These are phyloP conservation scores for Amniataba percoides DNA, from an alignment of 2,797 vertebrate genomes.

Conservation along the genomic window DNA sequence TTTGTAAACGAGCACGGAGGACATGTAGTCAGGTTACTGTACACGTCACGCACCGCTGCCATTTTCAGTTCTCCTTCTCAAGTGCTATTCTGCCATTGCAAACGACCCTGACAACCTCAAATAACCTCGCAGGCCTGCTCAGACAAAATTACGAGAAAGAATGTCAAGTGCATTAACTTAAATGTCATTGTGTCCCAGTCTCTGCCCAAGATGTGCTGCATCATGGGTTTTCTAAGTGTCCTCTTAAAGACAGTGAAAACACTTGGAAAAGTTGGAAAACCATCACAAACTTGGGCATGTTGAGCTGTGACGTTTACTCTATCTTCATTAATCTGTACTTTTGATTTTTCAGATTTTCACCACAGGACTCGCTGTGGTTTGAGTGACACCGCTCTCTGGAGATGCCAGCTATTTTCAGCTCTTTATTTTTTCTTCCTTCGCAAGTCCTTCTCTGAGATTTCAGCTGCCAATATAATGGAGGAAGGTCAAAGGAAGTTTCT, in stretches of 20 bases:
- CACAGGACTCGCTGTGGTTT: background rate
- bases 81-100: background rate
- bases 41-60: background rate
- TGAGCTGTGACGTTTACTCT: background rate
- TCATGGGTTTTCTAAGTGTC: background rate
- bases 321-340: background rate
- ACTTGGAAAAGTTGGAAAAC: conserved; percentile 9
- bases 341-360: background rate
- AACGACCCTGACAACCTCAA: conserved; percentile 3
- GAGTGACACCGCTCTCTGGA: background rate
- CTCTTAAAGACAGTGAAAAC: background rate
- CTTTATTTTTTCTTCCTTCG: background rate
- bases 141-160: conserved; percentile 18
- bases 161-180: conserved; percentile 9
- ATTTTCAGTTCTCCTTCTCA: background rate
- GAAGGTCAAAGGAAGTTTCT: background rate
- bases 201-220: conserved; percentile 8
- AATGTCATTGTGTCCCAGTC: conserved; percentile 37
- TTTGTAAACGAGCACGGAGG: conserved; percentile 22
- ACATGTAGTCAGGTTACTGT: conserved; percentile 4
- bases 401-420: background rate
- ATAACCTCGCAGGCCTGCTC: background rate
- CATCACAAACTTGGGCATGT: background rate
- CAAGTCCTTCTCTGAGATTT: background rate
- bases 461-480: background rate